These are phyloP conservation scores for Pegoplata infirma DNA, from an alignment of 2,888 invertebrate species.

Conservation along the genomic window DNA sequence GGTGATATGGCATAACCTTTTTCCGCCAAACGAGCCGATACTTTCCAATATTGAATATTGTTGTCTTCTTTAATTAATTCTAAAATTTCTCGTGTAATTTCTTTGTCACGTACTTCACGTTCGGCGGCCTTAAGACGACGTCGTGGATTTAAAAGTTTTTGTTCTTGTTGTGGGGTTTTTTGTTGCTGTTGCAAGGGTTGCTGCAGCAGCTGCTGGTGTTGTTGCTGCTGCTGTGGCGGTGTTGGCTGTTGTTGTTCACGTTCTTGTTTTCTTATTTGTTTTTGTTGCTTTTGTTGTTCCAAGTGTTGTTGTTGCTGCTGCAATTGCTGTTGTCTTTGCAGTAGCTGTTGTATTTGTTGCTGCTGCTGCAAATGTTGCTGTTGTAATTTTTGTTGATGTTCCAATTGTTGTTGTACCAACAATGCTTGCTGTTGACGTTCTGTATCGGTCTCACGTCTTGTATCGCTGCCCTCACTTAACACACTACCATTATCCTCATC, in stretches of 20 bases:
- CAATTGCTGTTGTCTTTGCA: slow-evolving; percentile 60
- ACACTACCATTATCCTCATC: slow-evolving; percentile 39
- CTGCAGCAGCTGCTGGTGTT: slow-evolving; percentile 62
- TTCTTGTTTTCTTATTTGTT: slow-evolving; percentile 64
- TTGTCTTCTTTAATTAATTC: slow-evolving; percentile 76
- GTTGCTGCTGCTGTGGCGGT: slow-evolving; percentile 61
- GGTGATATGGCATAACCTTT: slow-evolving; percentile 77
- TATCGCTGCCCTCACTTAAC: slow-evolving; percentile 36
- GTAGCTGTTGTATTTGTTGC: slow-evolving; percentile 60
- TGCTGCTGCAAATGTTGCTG: slow-evolving; percentile 64
- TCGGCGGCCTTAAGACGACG: slow-evolving; percentile 75
- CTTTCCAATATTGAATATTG: slow-evolving; percentile 77
- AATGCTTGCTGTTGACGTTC: slow-evolving; percentile 49
- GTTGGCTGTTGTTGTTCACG: slow-evolving; percentile 64
- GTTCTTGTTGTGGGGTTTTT: slow-evolving; percentile 23
- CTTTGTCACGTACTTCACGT: slow-evolving; percentile 74
- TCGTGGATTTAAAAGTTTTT: slow-evolving; percentile 68
- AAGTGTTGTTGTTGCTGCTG: slow-evolving; percentile 63
- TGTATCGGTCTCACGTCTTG: slow-evolving; percentile 40
- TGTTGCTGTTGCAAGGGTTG: slow-evolving; percentile 55
- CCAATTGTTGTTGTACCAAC: slow-evolving; percentile 54
- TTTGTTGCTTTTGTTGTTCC: slow-evolving; percentile 64
- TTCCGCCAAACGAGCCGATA: slow-evolving; percentile 76
- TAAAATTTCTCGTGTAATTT: slow-evolving; percentile 76
- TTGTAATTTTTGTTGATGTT: slow-evolving; percentile 62